A percentile compares a stretch with the other conserved stretches of the same genome.
phyloP scores from a whole-genome alignment of 2,888 invertebrate genomes.

The Drosophila affinis region DNA sequence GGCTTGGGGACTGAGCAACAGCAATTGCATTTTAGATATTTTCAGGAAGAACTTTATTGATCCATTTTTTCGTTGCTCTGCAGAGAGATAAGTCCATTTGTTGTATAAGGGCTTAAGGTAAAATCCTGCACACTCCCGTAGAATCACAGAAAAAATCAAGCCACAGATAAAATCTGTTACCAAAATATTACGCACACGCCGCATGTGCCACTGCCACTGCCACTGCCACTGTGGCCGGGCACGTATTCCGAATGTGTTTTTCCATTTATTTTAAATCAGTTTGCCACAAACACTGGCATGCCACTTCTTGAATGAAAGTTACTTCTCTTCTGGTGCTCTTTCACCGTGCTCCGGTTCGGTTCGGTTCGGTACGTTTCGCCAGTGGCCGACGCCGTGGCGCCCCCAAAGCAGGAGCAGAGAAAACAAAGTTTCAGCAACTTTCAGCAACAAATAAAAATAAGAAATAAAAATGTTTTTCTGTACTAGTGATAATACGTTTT shows the following conservation, averaged over 20 bases:
- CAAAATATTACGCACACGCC: conserved; percentile 56
- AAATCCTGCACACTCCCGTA: background rate
- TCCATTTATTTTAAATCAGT: conserved; percentile 44
- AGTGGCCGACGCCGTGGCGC: conserved; percentile 29
- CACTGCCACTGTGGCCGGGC: conserved; percentile 23
- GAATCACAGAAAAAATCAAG: conserved; percentile 2
- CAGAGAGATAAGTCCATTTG: background rate
- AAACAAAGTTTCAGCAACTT: conserved; percentile 33
- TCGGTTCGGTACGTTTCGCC: background rate
- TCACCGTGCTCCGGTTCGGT: background rate
- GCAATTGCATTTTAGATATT: conserved; percentile 3
- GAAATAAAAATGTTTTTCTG: conserved; percentile 44
- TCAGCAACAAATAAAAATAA: conserved; percentile 39
- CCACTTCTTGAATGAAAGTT: conserved; percentile 18
- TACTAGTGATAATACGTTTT: conserved; percentile 45
- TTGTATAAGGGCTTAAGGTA: background rate
- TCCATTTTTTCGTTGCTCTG: background rate
- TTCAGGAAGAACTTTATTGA: conserved; percentile 17
- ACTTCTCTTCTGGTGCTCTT: background rate
- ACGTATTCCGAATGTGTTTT: conserved; percentile 53
- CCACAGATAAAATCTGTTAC: conserved; percentile 26
- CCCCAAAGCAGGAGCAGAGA: conserved; percentile 10
- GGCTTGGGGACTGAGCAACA: background rate
- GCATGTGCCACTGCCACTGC: conserved; percentile 29
- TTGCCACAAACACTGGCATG: conserved; percentile 30